These are phyloP conservation scores for Abrostola tripartita DNA, from an alignment of 2,888 invertebrate genomes.

Conservation along the genomic window DNA sequence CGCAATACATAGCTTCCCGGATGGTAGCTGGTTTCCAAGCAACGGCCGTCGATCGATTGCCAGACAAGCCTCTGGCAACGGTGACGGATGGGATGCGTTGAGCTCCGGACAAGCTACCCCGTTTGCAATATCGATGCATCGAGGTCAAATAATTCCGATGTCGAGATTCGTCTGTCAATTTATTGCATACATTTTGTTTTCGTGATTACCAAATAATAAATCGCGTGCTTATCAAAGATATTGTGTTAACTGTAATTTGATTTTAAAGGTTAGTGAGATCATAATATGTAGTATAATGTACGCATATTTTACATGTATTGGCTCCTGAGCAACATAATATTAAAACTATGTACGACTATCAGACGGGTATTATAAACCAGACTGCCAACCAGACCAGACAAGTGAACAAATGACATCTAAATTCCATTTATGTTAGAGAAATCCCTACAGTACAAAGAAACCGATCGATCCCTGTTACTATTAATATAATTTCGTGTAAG, in stretches of 20 bases:
- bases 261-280: too few species aligned
- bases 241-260: too few species aligned
- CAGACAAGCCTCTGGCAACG: conserved; percentile 33
- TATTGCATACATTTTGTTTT: too few species aligned
- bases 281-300: too few species aligned
- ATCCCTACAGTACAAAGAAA: conserved; percentile 1
- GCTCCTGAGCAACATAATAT: neutral
- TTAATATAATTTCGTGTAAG: conserved; percentile 56
- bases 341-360: neutral
- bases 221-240: too few species aligned
- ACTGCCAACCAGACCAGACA: neutral
- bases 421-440: neutral
- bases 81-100: conserved; percentile 41
- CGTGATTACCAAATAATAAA: too few species aligned
- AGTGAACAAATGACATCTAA: too few species aligned
- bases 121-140: neutral
- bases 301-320: too few species aligned
- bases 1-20: conserved; percentile 29
- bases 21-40: conserved; percentile 56
- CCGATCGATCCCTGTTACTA: conserved; percentile 44
- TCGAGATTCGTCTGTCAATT: neutral
- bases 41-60: conserved; percentile 68
- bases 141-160: neutral
- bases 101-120: conserved; percentile 10
- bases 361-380: neutral